These are phyloP conservation scores for Cinclus mexicanus DNA, from an alignment of 2,113 vertebrate genomes.

Conservation along the genomic window DNA sequence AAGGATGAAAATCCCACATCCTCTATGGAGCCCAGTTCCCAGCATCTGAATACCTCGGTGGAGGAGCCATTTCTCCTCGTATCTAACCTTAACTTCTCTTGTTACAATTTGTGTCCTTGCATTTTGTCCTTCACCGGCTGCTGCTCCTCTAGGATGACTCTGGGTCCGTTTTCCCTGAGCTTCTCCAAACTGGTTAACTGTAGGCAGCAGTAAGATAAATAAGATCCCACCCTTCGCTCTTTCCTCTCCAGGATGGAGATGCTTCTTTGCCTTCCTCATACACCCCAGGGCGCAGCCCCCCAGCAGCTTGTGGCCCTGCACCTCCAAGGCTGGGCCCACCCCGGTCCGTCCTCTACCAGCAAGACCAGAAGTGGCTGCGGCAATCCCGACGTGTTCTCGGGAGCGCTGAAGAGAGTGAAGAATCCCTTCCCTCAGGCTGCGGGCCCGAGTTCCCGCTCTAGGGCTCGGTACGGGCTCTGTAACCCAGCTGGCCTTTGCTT, in stretches of 20 bases:
- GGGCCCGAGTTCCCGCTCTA: fast-evolving
- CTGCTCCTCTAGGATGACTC: neutral
- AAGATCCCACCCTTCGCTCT: neutral
- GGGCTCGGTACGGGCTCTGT: neutral
- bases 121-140: neutral
- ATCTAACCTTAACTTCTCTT: neutral
- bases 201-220: neutral
- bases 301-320: neutral
- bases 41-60: neutral
- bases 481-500: neutral
- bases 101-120: neutral
- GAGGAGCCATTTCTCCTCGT: neutral
- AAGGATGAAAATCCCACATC: neutral
- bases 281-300: fast-evolving
- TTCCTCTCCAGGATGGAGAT: neutral
- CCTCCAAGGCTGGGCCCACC: neutral
- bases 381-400: neutral
- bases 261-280: neutral
- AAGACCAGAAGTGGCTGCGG: neutral
- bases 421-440: neutral
- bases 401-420: neutral
- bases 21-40: neutral
- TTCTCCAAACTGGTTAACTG: neutral
- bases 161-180: neutral
- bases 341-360: neutral